A percentile compares a stretch with the other conserved stretches of the same genome.
These are phyloP conservation scores for Ectemnius cavifrons DNA, from an alignment of 2,888 invertebrate species.

Conservation along the genomic window DNA sequence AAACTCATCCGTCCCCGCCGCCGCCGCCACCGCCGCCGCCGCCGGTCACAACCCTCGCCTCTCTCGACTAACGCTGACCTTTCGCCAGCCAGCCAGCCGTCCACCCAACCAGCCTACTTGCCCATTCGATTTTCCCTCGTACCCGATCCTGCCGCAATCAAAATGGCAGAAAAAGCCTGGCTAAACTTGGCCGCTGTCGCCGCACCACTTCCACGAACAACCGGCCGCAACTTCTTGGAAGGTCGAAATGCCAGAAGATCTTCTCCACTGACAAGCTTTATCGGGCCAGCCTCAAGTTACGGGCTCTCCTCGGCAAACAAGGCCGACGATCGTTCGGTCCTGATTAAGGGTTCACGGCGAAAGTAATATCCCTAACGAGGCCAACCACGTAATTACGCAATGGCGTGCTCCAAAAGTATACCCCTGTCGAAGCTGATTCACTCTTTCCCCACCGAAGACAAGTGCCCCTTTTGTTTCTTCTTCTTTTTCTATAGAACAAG, in stretches of 20 bases:
- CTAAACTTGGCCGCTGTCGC: no score
- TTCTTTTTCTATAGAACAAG: no score
- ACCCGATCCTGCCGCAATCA: no score
- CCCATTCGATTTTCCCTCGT: no score
- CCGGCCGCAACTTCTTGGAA: conserved; percentile 46
- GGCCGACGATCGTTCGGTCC: conserved; percentile 61
- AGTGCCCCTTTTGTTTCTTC: conserved; percentile 10
- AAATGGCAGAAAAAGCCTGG: no score
- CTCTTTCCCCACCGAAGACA: conserved; percentile 16
- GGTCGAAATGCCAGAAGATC: conserved; percentile 6
- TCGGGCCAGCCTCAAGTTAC: conserved; percentile 40
- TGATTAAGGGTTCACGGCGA: conserved; percentile 69
- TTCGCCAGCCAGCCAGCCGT: no score
- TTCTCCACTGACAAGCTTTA: conserved; percentile 45
- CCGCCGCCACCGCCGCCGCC: no score
- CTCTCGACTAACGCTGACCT: no score
- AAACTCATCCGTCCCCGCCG: no score
- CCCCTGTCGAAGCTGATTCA: conserved; percentile 42
- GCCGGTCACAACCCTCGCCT: no score
- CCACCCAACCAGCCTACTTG: no score
- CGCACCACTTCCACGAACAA: conserved; percentile 28
- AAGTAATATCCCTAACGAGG: conserved; percentile 75
- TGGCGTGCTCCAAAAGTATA: conserved; percentile 72
- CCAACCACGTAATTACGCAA: conserved; percentile 74
- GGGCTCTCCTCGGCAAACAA: conserved; percentile 62